Evolutionary conservation across 2,113 vertebrate genomes (phyloP), one percentile per base, ranked within the genome.

Genomic region (Gymnobelideus leadbeateri): DNA sequence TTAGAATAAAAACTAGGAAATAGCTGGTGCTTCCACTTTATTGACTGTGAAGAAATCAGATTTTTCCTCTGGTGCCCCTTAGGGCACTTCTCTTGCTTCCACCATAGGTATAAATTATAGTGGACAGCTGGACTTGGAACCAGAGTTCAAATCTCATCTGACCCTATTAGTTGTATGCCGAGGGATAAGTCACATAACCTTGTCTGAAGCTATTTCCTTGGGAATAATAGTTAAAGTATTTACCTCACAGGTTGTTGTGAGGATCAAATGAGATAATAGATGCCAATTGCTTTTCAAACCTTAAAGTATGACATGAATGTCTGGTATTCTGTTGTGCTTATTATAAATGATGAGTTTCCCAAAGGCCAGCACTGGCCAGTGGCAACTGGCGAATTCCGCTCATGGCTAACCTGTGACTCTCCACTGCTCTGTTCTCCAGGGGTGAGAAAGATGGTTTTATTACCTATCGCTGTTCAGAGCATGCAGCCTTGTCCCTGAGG

Each of bases 391-490:
- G 0, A 31, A 26, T 0, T 57, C 77, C 37, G 31, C 54, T 0
- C 10, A 0, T 9, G 16, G 28, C 11, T 52, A 10, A 28, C 12
- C 68, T 1, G 8, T 0, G 4, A 51, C 51, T 14, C 49, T 54
- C 52, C 95, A 96, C 53, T 94, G 37, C 91, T 94, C 94, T 96
- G n/a, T 92, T 98, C 96, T 84, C 4, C 96, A 98, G 97, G 90
- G 99, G 99, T 24, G 99, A 99, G 97, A 99, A 99, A 96, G 99
- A 99, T 0, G 99, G 99, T 89, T 99, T 99, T 97, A 99, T 99
- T 98, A 99, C 99, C 92, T 99, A 99, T 97, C 99, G 99, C 43
- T 98, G 99, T 96, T 98, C 99, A 0, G 98, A 99, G 97, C 98
- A 99, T 0, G 99, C 99, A 0, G 98, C 99, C 96, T 98, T 99